Evolutionary conservation across 2,888 invertebrate genomes (phyloP).

Genomic region (Dasypolia templi): DNA sequence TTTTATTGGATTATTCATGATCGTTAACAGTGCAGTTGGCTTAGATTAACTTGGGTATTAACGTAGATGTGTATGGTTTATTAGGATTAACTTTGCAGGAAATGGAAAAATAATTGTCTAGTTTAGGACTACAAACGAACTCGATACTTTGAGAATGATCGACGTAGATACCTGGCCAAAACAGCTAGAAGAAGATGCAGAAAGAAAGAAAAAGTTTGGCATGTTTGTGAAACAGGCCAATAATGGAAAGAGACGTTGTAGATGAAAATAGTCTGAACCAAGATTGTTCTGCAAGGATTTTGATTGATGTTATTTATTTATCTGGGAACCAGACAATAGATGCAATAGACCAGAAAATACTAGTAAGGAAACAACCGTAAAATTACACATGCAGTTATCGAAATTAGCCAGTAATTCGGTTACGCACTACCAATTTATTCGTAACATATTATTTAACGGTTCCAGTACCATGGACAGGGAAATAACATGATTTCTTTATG

Average conservation of each 20-base stretch:
- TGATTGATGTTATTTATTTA: not conserved
- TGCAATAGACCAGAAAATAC: not conserved
- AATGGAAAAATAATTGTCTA: not conserved
- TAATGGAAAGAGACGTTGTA: not conserved
- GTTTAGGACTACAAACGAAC: not conserved
- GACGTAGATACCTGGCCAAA: not conserved
- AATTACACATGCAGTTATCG: slow-evolving; percentile 20
- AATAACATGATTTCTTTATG: slow-evolving; percentile 40
- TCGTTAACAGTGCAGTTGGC: slow-evolving; percentile 8
- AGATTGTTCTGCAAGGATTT: not conserved
- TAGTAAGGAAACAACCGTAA: slow-evolving; percentile 6
- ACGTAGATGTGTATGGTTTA: not conserved
- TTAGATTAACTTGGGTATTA: not conserved
- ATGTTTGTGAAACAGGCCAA: not conserved
- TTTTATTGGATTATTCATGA: slow-evolving; percentile 35
- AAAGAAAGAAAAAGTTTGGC: not conserved
- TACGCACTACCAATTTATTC: slow-evolving; percentile 44
- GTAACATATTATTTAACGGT: slow-evolving; percentile 57
- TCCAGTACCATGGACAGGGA: slow-evolving; percentile 33
- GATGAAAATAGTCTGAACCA: not conserved
- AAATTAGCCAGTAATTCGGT: slow-evolving; percentile 37
- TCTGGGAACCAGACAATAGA: not conserved
- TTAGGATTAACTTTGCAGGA: not conserved
- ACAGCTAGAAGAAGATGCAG: not conserved
- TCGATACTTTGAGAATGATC: not conserved